A percentile compares a stretch with the other conserved stretches of the same genome.
Evolutionary conservation across 2,888 invertebrate species (phyloP).

Genomic region (Petrolisthes manimaculis): DNA sequence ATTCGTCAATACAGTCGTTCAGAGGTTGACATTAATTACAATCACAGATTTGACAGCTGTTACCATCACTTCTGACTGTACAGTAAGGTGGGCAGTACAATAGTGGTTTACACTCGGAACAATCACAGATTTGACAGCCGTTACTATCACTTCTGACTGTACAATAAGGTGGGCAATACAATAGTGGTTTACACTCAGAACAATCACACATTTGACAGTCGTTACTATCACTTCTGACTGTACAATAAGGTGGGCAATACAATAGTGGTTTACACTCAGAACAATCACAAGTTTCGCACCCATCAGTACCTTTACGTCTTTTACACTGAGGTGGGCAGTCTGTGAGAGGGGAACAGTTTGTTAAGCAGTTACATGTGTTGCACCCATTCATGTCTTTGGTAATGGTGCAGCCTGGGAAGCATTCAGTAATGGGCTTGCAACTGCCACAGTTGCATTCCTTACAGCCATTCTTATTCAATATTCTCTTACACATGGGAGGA

Average conservation of each 20-base stretch:
- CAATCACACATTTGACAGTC: conserved; percentile 18
- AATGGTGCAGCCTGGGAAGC: not conserved
- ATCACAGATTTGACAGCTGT: conserved; percentile 19
- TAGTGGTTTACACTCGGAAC: not conserved
- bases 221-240: not conserved
- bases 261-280: not conserved
- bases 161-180: conserved; percentile 1
- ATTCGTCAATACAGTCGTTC: not conserved
- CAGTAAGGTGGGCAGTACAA: not conserved
- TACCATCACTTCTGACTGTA: not conserved
- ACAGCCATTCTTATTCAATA: not conserved
- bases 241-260: conserved; percentile 19
- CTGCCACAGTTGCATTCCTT: not conserved
- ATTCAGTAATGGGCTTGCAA: conserved; percentile 10
- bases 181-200: not conserved
- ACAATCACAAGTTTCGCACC: conserved; percentile 15
- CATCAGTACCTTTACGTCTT: not conserved
- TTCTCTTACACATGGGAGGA: not conserved
- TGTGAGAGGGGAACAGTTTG: not conserved
- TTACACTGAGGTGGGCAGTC: not conserved
- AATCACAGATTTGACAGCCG: conserved; percentile 26
- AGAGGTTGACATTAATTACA: conserved; percentile 3
- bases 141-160: not conserved
- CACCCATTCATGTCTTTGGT: not conserved
- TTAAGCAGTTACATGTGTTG: not conserved